phyloP scores from a whole-genome alignment of 2,888 invertebrate species.

The Drosophila macrospina region DNA sequence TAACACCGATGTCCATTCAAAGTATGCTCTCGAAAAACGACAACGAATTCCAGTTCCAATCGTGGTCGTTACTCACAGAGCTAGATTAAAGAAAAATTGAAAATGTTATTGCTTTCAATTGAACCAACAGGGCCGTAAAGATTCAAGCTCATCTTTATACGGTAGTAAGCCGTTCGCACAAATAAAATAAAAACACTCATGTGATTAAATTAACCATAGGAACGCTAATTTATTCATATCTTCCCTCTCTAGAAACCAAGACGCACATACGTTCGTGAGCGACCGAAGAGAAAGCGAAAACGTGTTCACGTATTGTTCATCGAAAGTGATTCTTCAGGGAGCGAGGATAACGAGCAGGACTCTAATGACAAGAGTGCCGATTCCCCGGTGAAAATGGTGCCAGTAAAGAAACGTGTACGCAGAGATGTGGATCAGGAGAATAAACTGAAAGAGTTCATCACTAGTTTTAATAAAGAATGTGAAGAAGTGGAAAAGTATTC shows the following conservation, averaged over 20 bases:
- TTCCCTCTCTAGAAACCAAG: constrained; percentile 63
- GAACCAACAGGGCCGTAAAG: constrained; percentile 77
- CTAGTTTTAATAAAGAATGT: constrained; percentile 83
- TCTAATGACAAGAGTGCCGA: constrained; percentile 37
- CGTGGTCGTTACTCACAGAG: constrained; percentile 35
- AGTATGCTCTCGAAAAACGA: constrained; percentile 33
- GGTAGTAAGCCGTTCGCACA: constrained; percentile 77
- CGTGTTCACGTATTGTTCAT: constrained; percentile 69
- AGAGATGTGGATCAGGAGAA: constrained; percentile 55
- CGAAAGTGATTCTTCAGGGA: constrained; percentile 76
- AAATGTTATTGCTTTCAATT: constrained; percentile 53
- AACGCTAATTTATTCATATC: neutral
- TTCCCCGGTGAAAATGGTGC: constrained; percentile 58
- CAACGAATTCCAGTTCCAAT: neutral
- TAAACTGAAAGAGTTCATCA: constrained; percentile 72
- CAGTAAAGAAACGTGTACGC: constrained; percentile 51
- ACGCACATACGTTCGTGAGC: constrained; percentile 78
- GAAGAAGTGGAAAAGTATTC: constrained; percentile 82
- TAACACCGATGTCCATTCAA: neutral
- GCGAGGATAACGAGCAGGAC: constrained; percentile 56
- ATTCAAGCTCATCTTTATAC: constrained; percentile 61
- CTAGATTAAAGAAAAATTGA: constrained; percentile 57
- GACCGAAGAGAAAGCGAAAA: constrained; percentile 75
- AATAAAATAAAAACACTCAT: neutral
- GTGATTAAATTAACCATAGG: neutral